Base-by-base conservation (phyloP, 2,797 vertebrate species). In the Cercopithecus hamlyni region DNA sequence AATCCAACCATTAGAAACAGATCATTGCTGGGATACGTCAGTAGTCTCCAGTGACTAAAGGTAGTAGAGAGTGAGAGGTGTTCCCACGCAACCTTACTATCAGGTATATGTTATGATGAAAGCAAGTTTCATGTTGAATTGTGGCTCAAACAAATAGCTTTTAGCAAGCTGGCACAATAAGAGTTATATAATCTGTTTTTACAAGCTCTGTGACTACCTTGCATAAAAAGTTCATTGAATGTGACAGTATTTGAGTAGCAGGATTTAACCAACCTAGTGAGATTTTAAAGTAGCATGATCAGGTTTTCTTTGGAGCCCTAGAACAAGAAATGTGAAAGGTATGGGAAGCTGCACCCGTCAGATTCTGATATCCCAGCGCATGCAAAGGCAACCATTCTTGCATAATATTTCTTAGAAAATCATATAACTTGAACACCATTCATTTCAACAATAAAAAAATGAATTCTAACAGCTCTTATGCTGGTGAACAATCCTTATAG, bases 121-220 rank as follows among this genome's bases (percentile, higher is more conserved):
- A 77, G n/a, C 41, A 76, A 88, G 27, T 39, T 11, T 67, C 20
- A 1, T 24, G 52, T 43, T 48, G 33, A 72, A 80, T 27, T 58
- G 41, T 39, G 80, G n/a, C 39, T 50, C 7, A 61, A 33, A 82
- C 39, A 27, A 41, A 89, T 26, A 73, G 57, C 41, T 64, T 58
- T 7, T 27, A 58, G 61, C 20, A n/a, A 82, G 7, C 22, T 14
- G 5, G 10, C 13, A 6, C 12, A 1, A 0, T 12, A n/a, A 50
- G 0, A 58, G 36, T 26, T 19, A 8, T 5, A 39, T 13, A 41
- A 9, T 61, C 61, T 84, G 36, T 30, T 88, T 72, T 52, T 75
- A 50, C 50, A 36, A 83, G 33, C 43, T 57, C 58, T 20, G 43
- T 52, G 85, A 76, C 41, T 15, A 27, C 52, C 19, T 73, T 50